Evolutionary conservation across 2,797 vertebrate genomes (phyloP), one percentile per base, ranked within the genome.

Genomic region (Clamator glandarius): DNA sequence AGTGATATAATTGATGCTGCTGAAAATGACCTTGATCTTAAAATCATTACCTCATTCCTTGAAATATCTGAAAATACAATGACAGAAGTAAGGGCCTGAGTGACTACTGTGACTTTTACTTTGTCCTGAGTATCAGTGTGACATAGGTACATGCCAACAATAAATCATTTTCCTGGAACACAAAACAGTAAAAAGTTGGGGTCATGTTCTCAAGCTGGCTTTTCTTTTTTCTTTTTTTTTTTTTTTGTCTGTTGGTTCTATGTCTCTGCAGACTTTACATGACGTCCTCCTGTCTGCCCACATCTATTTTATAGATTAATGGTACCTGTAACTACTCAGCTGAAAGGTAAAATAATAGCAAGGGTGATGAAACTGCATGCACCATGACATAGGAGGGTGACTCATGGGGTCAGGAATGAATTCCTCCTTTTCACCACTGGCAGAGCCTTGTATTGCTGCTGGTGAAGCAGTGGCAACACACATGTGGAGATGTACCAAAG

Each of bases 1-100:
- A 97, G 92, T 96, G 90, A 97, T 97, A 97, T 97, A 97, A 97
- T 94, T 97, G 96, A 97, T 96, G 95, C 96, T 97, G 94, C 96
- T 95, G 90, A 97, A 97, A 97, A 96, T 95, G 94, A 92, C 97
- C 97, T 98, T 97, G 97, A 97, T 97, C 97, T 96, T 96, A 57
- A 97, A 97, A 94, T 96, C 97, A 97, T 97, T 97, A 97, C 95
- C 97, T 97, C 96, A 96, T 97, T 98, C 95, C 85, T 96, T 96
- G 93, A 97, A 98, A 97, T 97, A 97, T 96, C 95, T 97, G 97
- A 96, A 96, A 97, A 97, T 87, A 96, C 96, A 97, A 84, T 95
- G 96, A 97, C 95, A 96, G 95, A 95, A 95, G 86, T 87, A 92
- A 95, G 96, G 97, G 94, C 97, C 95, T 95, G 95, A 97, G 92